Base-by-base conservation (phyloP, 1,140 invertebrate species). In the Parasteatoda tepidariorum region DNA sequence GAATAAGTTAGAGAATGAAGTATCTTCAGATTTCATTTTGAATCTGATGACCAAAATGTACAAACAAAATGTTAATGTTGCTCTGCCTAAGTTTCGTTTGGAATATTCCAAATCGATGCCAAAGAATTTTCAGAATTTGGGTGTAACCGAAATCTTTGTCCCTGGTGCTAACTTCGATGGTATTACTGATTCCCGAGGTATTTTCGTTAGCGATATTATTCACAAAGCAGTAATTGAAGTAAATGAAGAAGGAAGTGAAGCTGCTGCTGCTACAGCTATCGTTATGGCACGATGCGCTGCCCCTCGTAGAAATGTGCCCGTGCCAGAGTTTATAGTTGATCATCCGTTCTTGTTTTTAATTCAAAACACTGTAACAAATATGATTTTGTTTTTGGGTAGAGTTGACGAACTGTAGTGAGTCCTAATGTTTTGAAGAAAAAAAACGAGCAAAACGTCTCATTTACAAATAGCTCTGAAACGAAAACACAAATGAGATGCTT, bases 201-300 rank as follows among this genome's bases (percentile, higher is more conserved):
- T 87, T 15, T 83, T 41, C 15, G 86, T 89, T 9, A 86, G 85
- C 6, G 76, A 88, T 28, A 88, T 90, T 11, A 85, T 90, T 26
- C 91, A 92, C 82, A 90, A 91, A 86, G 90, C 92, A 4, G 88
- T 91, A 62, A 89, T 92, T 4, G 91, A 92, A 64, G 88, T 96
- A 2, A 92, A 92, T 24, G 94, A 95, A 88, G 91, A 90, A 57
- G 94, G 94, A 22, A 94, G 94, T 0, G 92, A 93, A 86, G 93
- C 93, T 2, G 93, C 93, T 0, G 93, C 93, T 2, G 91, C 91
- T 0, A 93, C 93, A 0, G 87, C 89, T 0, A 89, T 92, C 28
- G 24, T 74, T 11, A 55, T 85, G 0, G n/a, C 84, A 85, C 89
- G 88, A 33, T 89, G 89, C 66, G 90, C 91, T 26, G 88, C 26